Conservation (phyloP, 2,113 vertebrate genomes). For the Thunnus maccoyii region DNA sequence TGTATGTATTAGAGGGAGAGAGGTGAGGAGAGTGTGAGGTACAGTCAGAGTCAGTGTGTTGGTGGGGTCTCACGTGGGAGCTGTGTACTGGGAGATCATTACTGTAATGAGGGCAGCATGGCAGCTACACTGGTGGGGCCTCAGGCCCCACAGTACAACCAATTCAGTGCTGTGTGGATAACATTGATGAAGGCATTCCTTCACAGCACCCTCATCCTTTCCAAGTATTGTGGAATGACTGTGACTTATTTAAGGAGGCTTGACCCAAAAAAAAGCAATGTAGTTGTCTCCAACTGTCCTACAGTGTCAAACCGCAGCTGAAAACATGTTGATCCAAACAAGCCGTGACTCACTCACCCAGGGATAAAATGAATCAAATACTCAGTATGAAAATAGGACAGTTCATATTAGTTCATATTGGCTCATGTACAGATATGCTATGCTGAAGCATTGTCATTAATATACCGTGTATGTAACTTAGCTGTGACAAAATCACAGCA, state of each 20-base stretch:
- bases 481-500: no score
- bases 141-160: constrained; percentile 58
- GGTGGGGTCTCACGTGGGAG: constrained; percentile 65
- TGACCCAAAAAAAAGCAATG: constrained; percentile 50
- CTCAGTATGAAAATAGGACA: constrained; percentile 44
- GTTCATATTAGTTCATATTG: constrained; percentile 33
- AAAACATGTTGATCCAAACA: constrained; percentile 49
- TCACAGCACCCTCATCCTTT: constrained; percentile 34
- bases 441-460: no score
- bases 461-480: no score
- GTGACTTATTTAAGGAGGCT: constrained; percentile 65
- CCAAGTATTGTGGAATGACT: constrained; percentile 51
- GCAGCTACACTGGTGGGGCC: constrained; percentile 64
- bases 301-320: constrained; percentile 22
- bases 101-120: constrained; percentile 79
- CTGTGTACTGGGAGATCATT: constrained; percentile 76
- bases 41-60: constrained; percentile 50
- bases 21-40: constrained; percentile 27
- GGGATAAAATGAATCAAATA: constrained; percentile 57
- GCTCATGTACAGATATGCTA: constrained; percentile 4
- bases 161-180: constrained; percentile 61
- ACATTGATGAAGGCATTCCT: constrained; percentile 70
- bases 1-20: constrained; percentile 14
- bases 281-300: constrained; percentile 35
- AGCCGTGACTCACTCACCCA: constrained; percentile 47